Evolutionary conservation across 2,797 vertebrate species (phyloP).

Genomic region (Dromococcyx pavoninus): DNA sequence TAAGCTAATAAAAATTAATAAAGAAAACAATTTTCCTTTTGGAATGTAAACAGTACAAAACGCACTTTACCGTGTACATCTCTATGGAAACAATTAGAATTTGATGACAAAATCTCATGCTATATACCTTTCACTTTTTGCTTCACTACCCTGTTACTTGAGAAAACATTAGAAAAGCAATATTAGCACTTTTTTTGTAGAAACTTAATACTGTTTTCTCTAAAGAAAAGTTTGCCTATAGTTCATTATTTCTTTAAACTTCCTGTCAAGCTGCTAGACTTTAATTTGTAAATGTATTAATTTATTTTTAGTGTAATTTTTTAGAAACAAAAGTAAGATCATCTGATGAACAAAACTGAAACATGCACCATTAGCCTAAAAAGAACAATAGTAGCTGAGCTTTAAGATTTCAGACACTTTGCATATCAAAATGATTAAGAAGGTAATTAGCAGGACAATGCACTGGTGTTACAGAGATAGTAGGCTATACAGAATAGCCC

Average conservation of each 20-base stretch:
- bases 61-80: background rate
- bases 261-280: background rate
- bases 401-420: background rate
- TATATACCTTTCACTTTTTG: slow-evolving; percentile 16
- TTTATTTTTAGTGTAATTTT: background rate
- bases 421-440: background rate
- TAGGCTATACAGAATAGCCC: background rate
- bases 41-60: background rate
- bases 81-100: slow-evolving; percentile 48
- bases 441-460: background rate
- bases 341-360: background rate
- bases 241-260: background rate
- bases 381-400: background rate
- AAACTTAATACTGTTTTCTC: background rate
- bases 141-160: background rate
- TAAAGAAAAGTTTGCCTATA: background rate
- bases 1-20: background rate
- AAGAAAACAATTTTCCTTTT: background rate
- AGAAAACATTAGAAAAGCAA: background rate
- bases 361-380: background rate
- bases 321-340: background rate
- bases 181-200: background rate
- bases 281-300: background rate
- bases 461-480: background rate
- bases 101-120: background rate